Evolutionary conservation across 2,113 vertebrate genomes (phyloP), one percentile per base, ranked within the genome.

Genomic region (Strigops habroptila): DNA sequence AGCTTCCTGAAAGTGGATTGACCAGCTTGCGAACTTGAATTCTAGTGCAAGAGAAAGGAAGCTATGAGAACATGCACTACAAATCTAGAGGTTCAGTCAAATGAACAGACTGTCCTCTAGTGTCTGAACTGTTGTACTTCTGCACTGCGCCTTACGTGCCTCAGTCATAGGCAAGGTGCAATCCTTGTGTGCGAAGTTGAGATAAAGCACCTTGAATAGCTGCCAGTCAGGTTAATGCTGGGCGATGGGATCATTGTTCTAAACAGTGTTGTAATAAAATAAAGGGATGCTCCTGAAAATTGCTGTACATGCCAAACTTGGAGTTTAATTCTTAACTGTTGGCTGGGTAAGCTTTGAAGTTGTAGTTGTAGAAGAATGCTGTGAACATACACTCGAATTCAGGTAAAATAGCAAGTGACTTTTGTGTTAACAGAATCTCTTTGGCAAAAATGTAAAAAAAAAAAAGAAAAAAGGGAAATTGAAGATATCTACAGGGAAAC

Each of bases 111-210:
- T 94, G 96, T 96, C 98, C 97, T 96, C 97, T 97, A 91, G 96
- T 80, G 97, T 94, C 91, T 82, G 92, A 91, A 95, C 80, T 96
- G 84, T 91, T 92, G 97, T 97, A 97, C 97, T 98, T 96, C 96
- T 94, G 97, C 98, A 51, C 96, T 88, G 98, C 96, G 74, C 98
- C 98, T 95, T 78, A 95, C 0, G 96, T 97, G 98, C 98, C 98
- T 98, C 98, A 2, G 5, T 82, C 82, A 39, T 13, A 68, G 97
- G 97, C 95, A 69, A 82, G 95, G 97, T 95, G 96, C 94, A 44
- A 64, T 71, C 82, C 59, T 35, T 28, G 67, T 4, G 37, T 31
- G 82, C 30, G 81, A 82, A 88, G 90, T 22, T 83, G 77, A 46
- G 57, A 71, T 71, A 69, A 91, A 95, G 97, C 97, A 97, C 97